Evolutionary conservation across 2,113 vertebrate species (phyloP).

Genomic region (Antennarius striatus): DNA sequence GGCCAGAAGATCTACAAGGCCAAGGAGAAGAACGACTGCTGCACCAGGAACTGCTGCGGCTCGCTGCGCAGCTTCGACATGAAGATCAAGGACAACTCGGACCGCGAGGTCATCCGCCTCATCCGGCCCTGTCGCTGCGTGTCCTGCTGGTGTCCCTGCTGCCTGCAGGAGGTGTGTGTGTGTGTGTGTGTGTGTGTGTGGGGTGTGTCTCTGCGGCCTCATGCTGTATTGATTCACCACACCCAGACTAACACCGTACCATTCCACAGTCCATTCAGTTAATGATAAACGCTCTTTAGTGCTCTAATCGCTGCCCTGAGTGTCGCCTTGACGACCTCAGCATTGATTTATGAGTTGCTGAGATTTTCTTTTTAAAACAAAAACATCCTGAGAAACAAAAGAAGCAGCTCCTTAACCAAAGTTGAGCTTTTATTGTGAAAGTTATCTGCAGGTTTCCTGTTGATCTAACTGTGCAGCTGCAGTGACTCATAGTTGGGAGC

Average conservation of each 20-base stretch:
- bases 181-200: neutral
- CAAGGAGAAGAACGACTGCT: slow-evolving; percentile 88
- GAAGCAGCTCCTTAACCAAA: too few species aligned
- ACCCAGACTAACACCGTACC: neutral
- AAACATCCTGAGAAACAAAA: too few species aligned
- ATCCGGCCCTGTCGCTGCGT: slow-evolving; percentile 86
- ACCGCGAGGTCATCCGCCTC: slow-evolving; percentile 86
- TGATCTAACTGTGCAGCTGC: too few species aligned
- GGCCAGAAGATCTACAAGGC: slow-evolving; percentile 87
- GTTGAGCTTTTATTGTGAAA: too few species aligned
- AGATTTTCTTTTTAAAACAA: too few species aligned
- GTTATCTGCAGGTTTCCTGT: too few species aligned
- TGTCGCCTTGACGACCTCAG: neutral
- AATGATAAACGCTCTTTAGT: too few species aligned
- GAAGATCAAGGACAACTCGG: slow-evolving; percentile 83
- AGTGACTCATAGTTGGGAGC: too few species aligned
- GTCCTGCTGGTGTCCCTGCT: slow-evolving; percentile 89
- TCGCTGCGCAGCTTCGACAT: slow-evolving; percentile 86
- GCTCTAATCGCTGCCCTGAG: neutral
- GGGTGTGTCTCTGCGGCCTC: neutral
- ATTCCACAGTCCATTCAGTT: neutral
- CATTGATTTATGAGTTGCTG: too few species aligned
- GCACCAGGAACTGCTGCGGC: slow-evolving; percentile 89
- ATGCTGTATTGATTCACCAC: neutral
- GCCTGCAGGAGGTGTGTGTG: slow-evolving; percentile 84